Evolutionary conservation across 2,113 vertebrate species (phyloP).

Genomic region (Corythoichthys intestinalis): DNA sequence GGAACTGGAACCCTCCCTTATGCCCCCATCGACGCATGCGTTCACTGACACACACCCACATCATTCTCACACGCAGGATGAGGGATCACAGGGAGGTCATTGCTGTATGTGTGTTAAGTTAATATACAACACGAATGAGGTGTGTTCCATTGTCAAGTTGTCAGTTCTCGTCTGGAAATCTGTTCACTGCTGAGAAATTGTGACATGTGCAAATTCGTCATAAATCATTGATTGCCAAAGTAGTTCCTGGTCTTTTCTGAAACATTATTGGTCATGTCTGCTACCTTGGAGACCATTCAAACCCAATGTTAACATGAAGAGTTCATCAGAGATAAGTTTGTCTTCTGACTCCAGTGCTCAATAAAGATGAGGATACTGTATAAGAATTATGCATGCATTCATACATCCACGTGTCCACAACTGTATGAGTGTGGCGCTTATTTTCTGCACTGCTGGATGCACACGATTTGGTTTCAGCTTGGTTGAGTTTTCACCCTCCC

Average conservation of each 20-base stretch:
- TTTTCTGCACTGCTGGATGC: conserved; percentile 48
- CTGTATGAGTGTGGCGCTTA: conserved; percentile 18
- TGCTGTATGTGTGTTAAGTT: conserved; percentile 15
- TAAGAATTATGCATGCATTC: background rate
- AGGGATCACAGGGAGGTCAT: conserved; percentile 11
- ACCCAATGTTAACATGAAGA: background rate
- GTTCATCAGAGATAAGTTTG: background rate
- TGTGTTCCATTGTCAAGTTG: background rate
- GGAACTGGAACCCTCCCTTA: conserved; percentile 21
- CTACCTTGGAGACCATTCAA: background rate
- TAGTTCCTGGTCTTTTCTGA: background rate
- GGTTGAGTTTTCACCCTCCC: conserved; percentile 35
- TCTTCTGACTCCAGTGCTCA: background rate
- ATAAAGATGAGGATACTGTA: background rate
- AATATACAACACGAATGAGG: background rate
- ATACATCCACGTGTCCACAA: conserved; percentile 6
- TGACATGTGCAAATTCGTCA: background rate
- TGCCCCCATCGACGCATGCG: background rate
- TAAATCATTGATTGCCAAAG: conserved; percentile 4
- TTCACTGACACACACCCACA: conserved; percentile 16
- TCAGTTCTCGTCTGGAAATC: background rate
- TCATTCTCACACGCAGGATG: conserved; percentile 32
- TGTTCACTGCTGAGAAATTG: background rate
- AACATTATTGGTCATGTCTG: background rate
- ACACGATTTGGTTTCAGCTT: conserved; percentile 48